A percentile compares a stretch with the other conserved stretches of the same genome.
These are phyloP conservation scores for Malaclemys terrapin DNA, from an alignment of 2,113 vertebrate species.

Conservation along the genomic window DNA sequence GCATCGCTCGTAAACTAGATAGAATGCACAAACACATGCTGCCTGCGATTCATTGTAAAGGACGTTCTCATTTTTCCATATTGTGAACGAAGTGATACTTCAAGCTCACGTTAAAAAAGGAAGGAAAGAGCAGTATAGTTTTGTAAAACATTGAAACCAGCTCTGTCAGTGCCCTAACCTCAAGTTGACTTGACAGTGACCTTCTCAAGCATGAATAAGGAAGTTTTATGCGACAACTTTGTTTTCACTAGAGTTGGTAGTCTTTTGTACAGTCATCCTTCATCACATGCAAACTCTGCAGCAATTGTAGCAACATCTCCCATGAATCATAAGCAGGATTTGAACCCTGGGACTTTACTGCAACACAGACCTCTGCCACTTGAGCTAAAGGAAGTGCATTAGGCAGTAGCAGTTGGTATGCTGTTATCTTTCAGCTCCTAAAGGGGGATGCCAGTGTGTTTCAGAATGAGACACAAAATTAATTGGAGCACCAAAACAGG, in stretches of 20 bases:
- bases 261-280: not conserved
- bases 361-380: not conserved
- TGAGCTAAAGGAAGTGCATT: not conserved
- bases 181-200: not conserved
- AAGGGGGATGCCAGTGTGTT: not conserved
- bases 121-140: not conserved
- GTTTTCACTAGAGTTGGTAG: not conserved
- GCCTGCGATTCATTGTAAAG: not conserved
- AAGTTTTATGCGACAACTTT: not conserved
- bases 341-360: not conserved
- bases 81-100: not conserved
- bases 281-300: accelerated
- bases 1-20: not conserved
- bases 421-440: not conserved
- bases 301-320: not conserved
- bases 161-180: not conserved
- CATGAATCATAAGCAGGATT: not conserved
- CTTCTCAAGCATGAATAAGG: not conserved
- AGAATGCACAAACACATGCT: not conserved
- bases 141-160: not conserved
- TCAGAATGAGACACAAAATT: not conserved
- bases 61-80: not conserved
- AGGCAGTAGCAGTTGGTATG: not conserved
- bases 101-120: not conserved
- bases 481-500: not conserved